A percentile compares a stretch with the other conserved stretches of the same genome.
These are phyloP conservation scores for Polydrusus pterygomalis DNA, from an alignment of 2,888 invertebrate species.

Conservation along the genomic window DNA sequence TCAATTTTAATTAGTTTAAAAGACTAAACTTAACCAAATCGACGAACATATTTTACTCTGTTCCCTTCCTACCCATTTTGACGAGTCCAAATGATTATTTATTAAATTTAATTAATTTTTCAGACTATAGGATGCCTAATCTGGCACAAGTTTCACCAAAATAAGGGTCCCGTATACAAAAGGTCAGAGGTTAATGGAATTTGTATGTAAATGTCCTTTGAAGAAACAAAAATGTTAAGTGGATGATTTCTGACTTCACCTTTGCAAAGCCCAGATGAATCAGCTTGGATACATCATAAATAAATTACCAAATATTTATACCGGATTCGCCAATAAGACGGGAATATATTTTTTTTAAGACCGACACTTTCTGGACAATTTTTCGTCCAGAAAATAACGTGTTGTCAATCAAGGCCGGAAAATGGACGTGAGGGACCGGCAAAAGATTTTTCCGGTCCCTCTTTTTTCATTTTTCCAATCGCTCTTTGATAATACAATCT, in stretches of 20 bases:
- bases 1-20: too few species aligned
- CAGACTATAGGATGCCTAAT: constrained; percentile 9
- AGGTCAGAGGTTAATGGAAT: constrained; percentile 20
- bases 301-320: too few species aligned
- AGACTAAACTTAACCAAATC: background rate
- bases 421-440: too few species aligned
- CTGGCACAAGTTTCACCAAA: background rate
- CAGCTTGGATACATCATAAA: background rate
- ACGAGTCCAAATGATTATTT: background rate
- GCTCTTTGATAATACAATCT: too few species aligned
- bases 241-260: background rate
- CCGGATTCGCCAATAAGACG: too few species aligned
- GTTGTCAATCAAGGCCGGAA: too few species aligned
- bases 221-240: constrained; percentile 8
- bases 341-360: too few species aligned
- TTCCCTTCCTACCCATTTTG: background rate
- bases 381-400: too few species aligned
- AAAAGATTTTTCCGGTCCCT: too few species aligned
- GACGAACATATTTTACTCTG: background rate
- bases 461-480: too few species aligned
- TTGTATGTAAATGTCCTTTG: constrained; percentile 4
- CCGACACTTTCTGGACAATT: too few species aligned
- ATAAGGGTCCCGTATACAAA: background rate
- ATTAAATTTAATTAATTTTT: constrained; percentile 13
- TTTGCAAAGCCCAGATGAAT: background rate